These are phyloP conservation scores for Cepaea nemoralis DNA, from an alignment of 1,140 invertebrate species.

Conservation along the genomic window DNA sequence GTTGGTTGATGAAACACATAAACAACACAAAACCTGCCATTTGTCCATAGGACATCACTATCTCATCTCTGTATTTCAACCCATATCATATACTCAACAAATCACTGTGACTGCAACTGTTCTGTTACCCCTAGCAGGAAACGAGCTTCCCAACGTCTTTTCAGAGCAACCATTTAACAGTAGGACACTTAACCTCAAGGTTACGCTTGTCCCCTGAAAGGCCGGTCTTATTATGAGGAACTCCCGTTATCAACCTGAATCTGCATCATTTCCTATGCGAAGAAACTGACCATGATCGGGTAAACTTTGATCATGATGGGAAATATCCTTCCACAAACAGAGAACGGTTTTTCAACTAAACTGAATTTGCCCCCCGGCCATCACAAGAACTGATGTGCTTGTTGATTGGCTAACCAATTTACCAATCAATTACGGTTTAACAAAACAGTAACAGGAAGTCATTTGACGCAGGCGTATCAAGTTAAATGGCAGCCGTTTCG, in stretches of 20 bases:
- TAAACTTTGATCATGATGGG: background rate
- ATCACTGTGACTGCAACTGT: too few species aligned
- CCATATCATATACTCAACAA: too few species aligned
- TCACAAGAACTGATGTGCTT: slow-evolving; percentile 15
- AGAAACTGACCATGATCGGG: background rate
- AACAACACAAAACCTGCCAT: too few species aligned
- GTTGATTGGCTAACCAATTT: slow-evolving; percentile 39
- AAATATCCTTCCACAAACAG: too few species aligned
- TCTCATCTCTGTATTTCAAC: too few species aligned
- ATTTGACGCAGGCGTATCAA: slow-evolving; percentile 43
- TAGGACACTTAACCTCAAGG: background rate
- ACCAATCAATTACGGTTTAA: slow-evolving; percentile 31
- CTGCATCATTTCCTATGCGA: background rate
- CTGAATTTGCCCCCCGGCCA: slow-evolving; percentile 40
- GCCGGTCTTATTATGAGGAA: background rate
- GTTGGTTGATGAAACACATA: too few species aligned
- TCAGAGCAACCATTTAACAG: too few species aligned
- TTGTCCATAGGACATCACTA: too few species aligned
- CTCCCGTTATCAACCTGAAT: background rate
- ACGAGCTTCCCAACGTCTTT: too few species aligned
- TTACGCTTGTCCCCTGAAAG: background rate
- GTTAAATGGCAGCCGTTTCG: slow-evolving; percentile 31
- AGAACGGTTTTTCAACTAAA: slow-evolving; percentile 7
- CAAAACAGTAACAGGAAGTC: slow-evolving; percentile 39
- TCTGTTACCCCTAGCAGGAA: too few species aligned